Base-by-base conservation (phyloP, 1,140 invertebrate genomes). In the Pseudomyrmex concolor region DNA sequence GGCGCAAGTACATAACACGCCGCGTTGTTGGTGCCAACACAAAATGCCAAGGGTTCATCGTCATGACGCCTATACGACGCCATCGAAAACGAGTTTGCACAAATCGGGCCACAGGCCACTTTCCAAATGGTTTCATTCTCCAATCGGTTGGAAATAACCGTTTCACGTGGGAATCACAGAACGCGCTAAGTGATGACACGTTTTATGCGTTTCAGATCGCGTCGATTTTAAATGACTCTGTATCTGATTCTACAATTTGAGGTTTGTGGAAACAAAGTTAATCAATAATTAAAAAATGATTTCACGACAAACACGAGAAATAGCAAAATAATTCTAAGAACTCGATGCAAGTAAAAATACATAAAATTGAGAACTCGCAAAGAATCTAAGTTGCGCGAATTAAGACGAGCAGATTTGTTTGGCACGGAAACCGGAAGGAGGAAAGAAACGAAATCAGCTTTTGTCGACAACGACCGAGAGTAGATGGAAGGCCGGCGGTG, bases 41-140 rank as follows among this genome's bases (percentile, higher is more conserved):
- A 73, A 92, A 92, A 91, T 91, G 87, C 83, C 90, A 91, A 87
- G 86, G 89, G 84, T 90, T 85, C 80, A 80, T 22, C 83, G 80
- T 64, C 84, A 62, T 25, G 73, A 77, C 84, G 81, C 81, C 80
- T 89, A 68, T 76, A 85, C 57, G 68, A 66, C 80, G 64, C 48
- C 48, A n/a, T 60, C 64, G 67, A 71, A 67, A 80, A 84, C 70
- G 13, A 63, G 57, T 82, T 74, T 15, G 59, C 70, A 25, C 25
- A 48, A 22, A 55, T 66, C 74, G 59, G 50, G 22, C 57, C 59
- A 63, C 51, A 43, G 48, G 13, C 70, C 55, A 15, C 62, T 90
- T 89, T 89, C 86, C 91, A 57, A 92, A 77, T 89, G 87, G 89
- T 90, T 92, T 91, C 85, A 76, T 83, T 17, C 72, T 82, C 43